Percentiles rank a stretch among this genome's conserved stretches.
phyloP scores from a whole-genome alignment of 2,888 invertebrate genomes.

The Dermolepida albohirtum region DNA sequence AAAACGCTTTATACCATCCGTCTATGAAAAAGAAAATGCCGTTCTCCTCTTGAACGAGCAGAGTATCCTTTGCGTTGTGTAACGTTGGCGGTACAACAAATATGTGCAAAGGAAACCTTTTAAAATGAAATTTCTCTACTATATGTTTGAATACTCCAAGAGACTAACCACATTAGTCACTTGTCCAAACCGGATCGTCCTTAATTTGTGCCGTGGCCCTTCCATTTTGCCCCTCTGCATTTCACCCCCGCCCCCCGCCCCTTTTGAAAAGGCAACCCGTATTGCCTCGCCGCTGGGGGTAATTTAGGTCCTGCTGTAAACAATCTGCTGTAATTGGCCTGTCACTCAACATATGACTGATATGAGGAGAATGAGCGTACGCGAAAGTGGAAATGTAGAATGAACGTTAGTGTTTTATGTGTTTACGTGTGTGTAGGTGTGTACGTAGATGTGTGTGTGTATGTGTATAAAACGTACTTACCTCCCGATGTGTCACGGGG shows the following conservation, averaged over 20 bases:
- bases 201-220: constrained; percentile 38
- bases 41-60: constrained; percentile 3
- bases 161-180: constrained; percentile 43
- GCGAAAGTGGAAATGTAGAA: constrained; percentile 37
- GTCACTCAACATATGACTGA: constrained; percentile 47
- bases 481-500: constrained; percentile 16
- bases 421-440: neutral
- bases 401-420: constrained; percentile 30
- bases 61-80: neutral
- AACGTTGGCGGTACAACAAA: constrained; percentile 7
- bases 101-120: constrained; percentile 19
- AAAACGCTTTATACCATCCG: constrained; percentile 1
- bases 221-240: constrained; percentile 13
- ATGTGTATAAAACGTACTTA: constrained; percentile 1
- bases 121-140: constrained; percentile 32
- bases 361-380: constrained; percentile 42
- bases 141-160: constrained; percentile 43
- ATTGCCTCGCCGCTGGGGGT: constrained; percentile 46
- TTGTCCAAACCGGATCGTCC: constrained; percentile 44
- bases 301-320: constrained; percentile 47
- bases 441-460: constrained; percentile 7
- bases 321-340: constrained; percentile 48
- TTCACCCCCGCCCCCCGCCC: constrained; percentile 1
- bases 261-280: constrained; percentile 45
- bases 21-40: constrained; percentile 18